Base-by-base conservation (phyloP, 2,113 vertebrate species). In the Boulengeromyrus knoepffleri region DNA sequence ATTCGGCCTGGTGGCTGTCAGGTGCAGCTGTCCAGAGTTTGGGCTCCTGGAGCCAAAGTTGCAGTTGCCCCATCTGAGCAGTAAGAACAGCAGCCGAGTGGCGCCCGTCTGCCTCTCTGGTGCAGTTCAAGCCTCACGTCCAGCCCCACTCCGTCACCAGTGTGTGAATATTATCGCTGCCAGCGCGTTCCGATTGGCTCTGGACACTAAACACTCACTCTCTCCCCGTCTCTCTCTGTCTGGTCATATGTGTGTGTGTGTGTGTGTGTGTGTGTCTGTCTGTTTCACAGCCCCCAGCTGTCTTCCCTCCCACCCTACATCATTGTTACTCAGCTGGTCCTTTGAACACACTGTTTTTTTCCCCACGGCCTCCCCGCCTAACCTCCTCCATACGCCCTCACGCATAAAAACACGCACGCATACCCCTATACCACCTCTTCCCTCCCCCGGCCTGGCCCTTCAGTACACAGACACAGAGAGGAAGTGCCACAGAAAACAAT, bases 131-230 rank as follows among this genome's bases (percentile, higher is more conserved):
- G 92, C 91, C 95, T 94, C 92, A 92, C 95, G 94, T 93, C 94
- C 95, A 92, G 90, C 95, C 95, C 93, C 90, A 92, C 94, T 91
- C 94, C 93, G 93, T 93, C 95, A 93, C 94, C 92, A 94, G 96
- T 96, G 93, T 92, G 94, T 85, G 92, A 93, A 94, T 94, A 92
- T 94, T 93, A 92, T 90, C 94, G 70, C 89, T 89, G 92, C 21
- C 93, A 87, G 91, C 92, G 94, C 92, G 95, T 80, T 95, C 93
- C 96, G 93, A 96, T 97, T 97, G 97, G 97, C 94, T 96, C 95
- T 77, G 92, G 92, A 94, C 94, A 90, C 94, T 96, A 93, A 95
- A 94, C 94, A 94, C 88, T 92, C 91, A 53, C 93, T 90, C 91
- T 66, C 90, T 90, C 88, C 77, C 85, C 52, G 49, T 66, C 58